phyloP scores from a whole-genome alignment of 2,797 vertebrate species.

The Clarias fuscus region DNA sequence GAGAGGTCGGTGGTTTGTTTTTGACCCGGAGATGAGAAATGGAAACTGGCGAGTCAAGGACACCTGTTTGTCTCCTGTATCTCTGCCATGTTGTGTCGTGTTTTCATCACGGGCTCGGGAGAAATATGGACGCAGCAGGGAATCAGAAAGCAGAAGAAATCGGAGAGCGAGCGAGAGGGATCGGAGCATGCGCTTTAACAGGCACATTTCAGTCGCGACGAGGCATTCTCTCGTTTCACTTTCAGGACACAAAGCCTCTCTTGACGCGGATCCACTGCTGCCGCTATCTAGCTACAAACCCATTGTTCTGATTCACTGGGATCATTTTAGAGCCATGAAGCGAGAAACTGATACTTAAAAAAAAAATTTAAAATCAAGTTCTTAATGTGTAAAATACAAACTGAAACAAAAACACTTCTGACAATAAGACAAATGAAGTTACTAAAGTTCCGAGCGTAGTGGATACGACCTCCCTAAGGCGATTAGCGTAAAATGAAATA shows the following conservation, averaged over 20 bases:
- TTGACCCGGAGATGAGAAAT: not conserved
- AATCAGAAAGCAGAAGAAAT: constrained; percentile 32
- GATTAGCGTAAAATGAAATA: not conserved
- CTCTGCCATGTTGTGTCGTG: constrained; percentile 42
- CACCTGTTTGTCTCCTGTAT: constrained; percentile 43
- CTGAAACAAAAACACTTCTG: not conserved
- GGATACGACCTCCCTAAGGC: not conserved
- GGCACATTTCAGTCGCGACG: constrained; percentile 68
- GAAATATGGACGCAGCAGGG: constrained; percentile 52
- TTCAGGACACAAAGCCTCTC: constrained; percentile 18
- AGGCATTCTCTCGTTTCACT: constrained; percentile 21
- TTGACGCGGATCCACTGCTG: not conserved
- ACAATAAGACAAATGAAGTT: not conserved
- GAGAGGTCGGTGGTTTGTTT: constrained; percentile 15
- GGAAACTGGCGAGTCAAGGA: not conserved
- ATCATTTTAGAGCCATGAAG: not conserved
- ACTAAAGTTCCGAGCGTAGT: not conserved
- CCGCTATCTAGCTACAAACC: not conserved
- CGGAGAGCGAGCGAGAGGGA: constrained; percentile 16
- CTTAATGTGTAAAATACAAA: not conserved
- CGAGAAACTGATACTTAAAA: not conserved
- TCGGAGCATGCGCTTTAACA: constrained; percentile 49
- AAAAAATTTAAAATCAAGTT: not conserved
- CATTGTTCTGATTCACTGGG: not conserved
- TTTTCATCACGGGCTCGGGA: constrained; percentile 23